phyloP scores from a whole-genome alignment of 30 jellyfish, hydroid and myxozoan species.

The Hydractinia echinata region DNA sequence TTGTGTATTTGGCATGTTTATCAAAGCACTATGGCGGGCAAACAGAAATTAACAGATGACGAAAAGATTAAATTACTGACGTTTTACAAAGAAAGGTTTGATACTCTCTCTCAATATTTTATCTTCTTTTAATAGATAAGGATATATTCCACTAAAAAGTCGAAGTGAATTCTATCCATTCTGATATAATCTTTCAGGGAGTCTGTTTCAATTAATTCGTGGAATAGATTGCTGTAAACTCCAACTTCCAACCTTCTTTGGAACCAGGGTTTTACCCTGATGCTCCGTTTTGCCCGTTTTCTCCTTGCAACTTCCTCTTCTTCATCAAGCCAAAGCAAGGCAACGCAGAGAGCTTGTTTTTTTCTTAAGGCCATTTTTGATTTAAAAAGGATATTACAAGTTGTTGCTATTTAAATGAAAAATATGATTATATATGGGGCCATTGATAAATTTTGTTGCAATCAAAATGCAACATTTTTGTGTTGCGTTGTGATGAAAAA shows the following conservation, averaged over 20 bases:
- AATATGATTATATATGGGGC: too few species aligned
- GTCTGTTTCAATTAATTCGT: background rate
- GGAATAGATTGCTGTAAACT: background rate
- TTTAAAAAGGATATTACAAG: background rate
- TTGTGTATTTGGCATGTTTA: too few species aligned
- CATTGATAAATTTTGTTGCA: too few species aligned
- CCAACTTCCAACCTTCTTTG: background rate
- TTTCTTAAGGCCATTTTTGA: background rate
- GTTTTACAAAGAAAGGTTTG: background rate
- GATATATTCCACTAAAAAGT: background rate
- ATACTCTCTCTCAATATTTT: background rate
- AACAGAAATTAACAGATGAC: too few species aligned
- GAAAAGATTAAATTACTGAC: too few species aligned
- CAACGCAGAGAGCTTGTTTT: constrained; percentile 4
- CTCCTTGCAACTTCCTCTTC: background rate
- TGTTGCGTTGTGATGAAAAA: too few species aligned
- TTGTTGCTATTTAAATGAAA: too few species aligned
- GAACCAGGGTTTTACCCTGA: background rate
- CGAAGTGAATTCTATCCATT: background rate
- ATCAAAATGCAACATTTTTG: too few species aligned
- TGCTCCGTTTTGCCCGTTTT: constrained; percentile 7
- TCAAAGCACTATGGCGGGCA: too few species aligned
- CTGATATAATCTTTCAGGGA: background rate
- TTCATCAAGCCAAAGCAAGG: background rate
- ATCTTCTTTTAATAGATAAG: background rate